phyloP scores from a whole-genome alignment of 2,888 invertebrate genomes.

The Barypeithes pellucidus region DNA sequence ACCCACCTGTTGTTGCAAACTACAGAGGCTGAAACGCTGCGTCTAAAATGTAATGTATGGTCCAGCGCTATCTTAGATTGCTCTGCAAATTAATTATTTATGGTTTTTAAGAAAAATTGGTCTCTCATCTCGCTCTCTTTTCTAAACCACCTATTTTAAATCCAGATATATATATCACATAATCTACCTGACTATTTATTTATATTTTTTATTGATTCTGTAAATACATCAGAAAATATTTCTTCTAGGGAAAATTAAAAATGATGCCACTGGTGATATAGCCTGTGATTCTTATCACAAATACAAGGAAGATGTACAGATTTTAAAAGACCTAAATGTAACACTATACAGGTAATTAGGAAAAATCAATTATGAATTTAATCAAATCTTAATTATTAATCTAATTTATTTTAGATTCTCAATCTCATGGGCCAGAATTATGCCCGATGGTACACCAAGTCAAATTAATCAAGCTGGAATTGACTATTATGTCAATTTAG shows the following conservation, averaged over 20 bases:
- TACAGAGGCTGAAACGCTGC: no score
- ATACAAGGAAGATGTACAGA: constrained; percentile 25
- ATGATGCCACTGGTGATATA: constrained; percentile 20
- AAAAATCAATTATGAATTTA: neutral
- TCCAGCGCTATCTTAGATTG: no score
- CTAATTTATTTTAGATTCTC: constrained; percentile 36
- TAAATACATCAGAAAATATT: no score
- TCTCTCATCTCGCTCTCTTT: no score
- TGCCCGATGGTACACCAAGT: constrained; percentile 80
- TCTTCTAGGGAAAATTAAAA: constrained; percentile 10
- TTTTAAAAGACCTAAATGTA: constrained; percentile 19
- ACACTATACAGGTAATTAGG: constrained; percentile 3
- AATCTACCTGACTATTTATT: no score
- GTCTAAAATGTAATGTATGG: no score
- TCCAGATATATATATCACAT: no score
- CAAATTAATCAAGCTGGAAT: constrained; percentile 71
- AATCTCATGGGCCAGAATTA: constrained; percentile 49
- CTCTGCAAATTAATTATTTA: no score
- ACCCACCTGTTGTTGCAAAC: no score
- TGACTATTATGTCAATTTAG: constrained; percentile 82
- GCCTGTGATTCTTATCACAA: constrained; percentile 35
- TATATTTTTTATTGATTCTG: no score
- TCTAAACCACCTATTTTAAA: no score
- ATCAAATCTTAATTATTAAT: neutral
- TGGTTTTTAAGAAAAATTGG: no score